Evolutionary conservation across 2,797 vertebrate species (phyloP).

Genomic region (Poeciliopsis gracilis): DNA sequence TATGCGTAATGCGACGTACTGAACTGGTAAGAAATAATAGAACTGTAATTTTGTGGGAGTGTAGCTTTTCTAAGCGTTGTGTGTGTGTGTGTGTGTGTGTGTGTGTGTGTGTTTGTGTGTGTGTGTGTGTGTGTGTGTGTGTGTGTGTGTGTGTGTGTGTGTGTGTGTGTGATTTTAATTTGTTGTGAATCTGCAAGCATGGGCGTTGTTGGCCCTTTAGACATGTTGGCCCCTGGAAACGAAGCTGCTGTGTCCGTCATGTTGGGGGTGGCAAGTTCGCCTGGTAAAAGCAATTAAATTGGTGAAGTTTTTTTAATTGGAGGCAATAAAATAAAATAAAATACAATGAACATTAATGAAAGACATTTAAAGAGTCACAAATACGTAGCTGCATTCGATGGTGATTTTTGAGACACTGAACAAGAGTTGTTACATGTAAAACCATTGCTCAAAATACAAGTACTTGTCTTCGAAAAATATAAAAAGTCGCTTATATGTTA

Average conservation of each 20-base stretch:
- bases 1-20: not conserved
- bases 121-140: too few relatives aligned
- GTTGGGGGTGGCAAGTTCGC: not conserved
- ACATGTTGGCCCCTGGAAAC: not conserved
- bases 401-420: not conserved
- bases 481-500: not conserved
- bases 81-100: too few relatives aligned
- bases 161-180: too few relatives aligned
- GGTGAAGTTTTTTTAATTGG: too few relatives aligned
- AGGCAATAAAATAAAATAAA: not conserved
- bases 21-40: not conserved
- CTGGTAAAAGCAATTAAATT: not conserved
- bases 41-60: not conserved
- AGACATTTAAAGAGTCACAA: not conserved
- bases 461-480: not conserved
- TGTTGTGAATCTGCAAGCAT: not conserved
- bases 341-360: not conserved
- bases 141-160: too few relatives aligned
- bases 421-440: not conserved
- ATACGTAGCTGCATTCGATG: not conserved
- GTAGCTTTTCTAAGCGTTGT: not conserved
- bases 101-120: too few relatives aligned
- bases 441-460: not conserved
- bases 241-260: not conserved
- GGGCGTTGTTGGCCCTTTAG: not conserved